Evolutionary conservation across 2,113 vertebrate genomes (phyloP).

Genomic region (Aphyosemion australe): DNA sequence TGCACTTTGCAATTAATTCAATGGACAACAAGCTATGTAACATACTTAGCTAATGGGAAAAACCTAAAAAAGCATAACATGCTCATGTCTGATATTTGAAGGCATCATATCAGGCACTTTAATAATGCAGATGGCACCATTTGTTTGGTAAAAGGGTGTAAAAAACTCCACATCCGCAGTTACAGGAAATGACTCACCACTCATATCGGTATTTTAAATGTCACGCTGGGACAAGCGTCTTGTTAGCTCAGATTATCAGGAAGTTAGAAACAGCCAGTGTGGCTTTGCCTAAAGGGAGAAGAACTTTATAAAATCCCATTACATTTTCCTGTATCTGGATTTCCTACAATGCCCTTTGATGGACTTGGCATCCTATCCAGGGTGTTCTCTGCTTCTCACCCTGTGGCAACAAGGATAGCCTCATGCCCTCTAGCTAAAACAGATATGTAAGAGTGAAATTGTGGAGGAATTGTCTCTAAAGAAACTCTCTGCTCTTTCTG

Average conservation of each 20-base stretch:
- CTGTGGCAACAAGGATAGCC: neutral
- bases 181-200: neutral
- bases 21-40: neutral
- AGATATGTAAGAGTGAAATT: neutral
- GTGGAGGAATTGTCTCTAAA: constrained; percentile 2
- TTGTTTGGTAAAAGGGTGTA: neutral
- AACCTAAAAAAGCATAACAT: neutral
- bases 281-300: neutral
- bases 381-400: neutral
- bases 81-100: neutral
- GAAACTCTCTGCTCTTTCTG: neutral
- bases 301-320: neutral
- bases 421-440: neutral
- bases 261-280: neutral
- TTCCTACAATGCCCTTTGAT: neutral
- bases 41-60: neutral
- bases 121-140: neutral
- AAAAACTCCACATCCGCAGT: neutral
- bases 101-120: neutral
- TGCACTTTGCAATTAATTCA: too few species aligned
- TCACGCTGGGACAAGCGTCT: neutral
- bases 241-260: neutral
- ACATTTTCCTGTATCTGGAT: neutral
- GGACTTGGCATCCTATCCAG: neutral
- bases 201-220: neutral